phyloP scores from a whole-genome alignment of 2,888 invertebrate genomes.

The Drosophila phalerata region DNA sequence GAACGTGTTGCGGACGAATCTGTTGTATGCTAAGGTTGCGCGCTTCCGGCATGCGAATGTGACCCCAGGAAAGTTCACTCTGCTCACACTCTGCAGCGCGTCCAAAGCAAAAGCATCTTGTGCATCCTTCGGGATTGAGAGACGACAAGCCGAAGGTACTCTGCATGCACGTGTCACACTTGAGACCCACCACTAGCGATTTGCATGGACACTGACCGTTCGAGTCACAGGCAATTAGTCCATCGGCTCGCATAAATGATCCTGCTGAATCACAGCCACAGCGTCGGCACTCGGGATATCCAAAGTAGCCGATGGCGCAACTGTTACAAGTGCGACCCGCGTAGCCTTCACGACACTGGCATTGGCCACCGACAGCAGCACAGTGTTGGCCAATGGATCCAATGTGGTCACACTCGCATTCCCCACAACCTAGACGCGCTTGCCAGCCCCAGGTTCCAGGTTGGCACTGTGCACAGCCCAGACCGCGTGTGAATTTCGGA shows the following conservation, averaged over 20 bases:
- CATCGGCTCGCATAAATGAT: constrained; percentile 87
- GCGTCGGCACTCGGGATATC: constrained; percentile 93
- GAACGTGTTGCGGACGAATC: constrained; percentile 75
- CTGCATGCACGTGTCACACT: constrained; percentile 93
- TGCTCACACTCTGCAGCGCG: constrained; percentile 92
- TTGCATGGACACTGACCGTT: constrained; percentile 96
- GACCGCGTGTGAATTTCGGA: constrained; percentile 93
- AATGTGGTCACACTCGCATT: constrained; percentile 91
- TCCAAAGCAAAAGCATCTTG: constrained; percentile 98
- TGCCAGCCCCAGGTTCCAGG: constrained; percentile 93
- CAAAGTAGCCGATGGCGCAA: constrained; percentile 95
- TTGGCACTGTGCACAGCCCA: constrained; percentile 92
- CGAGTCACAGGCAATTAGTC: constrained; percentile 90
- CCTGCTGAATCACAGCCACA: constrained; percentile 94
- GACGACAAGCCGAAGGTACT: constrained; percentile 94
- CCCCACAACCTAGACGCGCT: constrained; percentile 92
- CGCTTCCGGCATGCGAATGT: constrained; percentile 88
- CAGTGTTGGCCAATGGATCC: constrained; percentile 88
- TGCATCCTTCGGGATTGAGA: constrained; percentile 94
- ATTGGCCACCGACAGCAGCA: constrained; percentile 87
- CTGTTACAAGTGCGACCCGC: constrained; percentile 91
- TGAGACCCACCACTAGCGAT: constrained; percentile 93
- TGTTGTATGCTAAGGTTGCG: constrained; percentile 86
- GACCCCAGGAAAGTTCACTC: constrained; percentile 93
- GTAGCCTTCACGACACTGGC: constrained; percentile 91